Percentiles rank a stretch among this genome's conserved stretches.
Conservation (phyloP, 2,113 vertebrate species). For the Orcinus orca region DNA sequence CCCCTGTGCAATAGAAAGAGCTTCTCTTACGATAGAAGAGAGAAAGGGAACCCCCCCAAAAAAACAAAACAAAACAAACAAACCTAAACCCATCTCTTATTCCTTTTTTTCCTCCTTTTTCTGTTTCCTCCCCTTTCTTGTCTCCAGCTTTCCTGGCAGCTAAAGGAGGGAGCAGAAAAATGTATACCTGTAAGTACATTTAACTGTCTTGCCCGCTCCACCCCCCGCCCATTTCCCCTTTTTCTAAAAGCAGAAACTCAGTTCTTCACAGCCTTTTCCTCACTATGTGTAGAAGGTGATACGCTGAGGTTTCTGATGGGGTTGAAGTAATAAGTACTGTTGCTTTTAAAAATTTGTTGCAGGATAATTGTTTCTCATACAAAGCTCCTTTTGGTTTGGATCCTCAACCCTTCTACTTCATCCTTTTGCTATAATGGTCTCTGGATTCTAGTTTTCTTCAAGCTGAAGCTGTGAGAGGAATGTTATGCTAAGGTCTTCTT, state of each 20-base stretch:
- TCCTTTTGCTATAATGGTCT: conserved; percentile 40
- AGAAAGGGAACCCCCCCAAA: not conserved
- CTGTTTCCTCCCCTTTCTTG: conserved; percentile 40
- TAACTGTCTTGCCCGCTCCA: not conserved
- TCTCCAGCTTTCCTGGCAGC: conserved; percentile 65
- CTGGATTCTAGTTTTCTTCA: conserved; percentile 26
- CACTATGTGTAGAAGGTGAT: conserved; percentile 16
- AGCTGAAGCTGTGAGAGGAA: not conserved
- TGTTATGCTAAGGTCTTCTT: conserved; percentile 38
- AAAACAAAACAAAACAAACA: not conserved
- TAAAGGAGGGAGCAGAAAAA: conserved; percentile 59
- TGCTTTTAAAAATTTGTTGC: conserved; percentile 41
- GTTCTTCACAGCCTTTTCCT: conserved; percentile 43
- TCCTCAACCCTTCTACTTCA: not conserved
- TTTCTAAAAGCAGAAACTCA: conserved; percentile 59
- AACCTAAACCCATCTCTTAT: conserved; percentile 39
- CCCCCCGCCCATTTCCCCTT: not conserved
- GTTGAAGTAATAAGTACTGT: conserved; percentile 58
- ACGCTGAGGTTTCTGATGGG: conserved; percentile 41
- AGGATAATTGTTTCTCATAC: conserved; percentile 50
- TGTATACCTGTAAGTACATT: conserved; percentile 78
- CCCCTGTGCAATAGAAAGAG: conserved; percentile 69
- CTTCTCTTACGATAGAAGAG: conserved; percentile 49
- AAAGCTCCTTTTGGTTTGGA: conserved; percentile 56
- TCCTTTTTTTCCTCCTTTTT: conserved; percentile 48